Percentiles rank a stretch among this genome's conserved stretches.
Evolutionary conservation across 1,140 invertebrate species (phyloP).

Genomic region (Rhizoglyphus robini): DNA sequence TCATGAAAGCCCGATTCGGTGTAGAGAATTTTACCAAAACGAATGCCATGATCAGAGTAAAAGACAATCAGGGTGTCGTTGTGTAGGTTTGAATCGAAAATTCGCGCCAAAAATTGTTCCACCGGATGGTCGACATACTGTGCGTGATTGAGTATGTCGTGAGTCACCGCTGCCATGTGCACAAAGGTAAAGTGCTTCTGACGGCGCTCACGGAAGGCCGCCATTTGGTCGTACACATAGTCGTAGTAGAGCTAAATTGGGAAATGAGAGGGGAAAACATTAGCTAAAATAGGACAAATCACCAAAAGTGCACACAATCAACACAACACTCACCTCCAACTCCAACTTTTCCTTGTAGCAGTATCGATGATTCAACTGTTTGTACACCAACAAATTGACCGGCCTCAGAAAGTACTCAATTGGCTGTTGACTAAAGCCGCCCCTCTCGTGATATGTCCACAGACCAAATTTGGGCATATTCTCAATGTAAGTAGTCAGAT

Average conservation of each 20-base stretch:
- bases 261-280: conserved; percentile 10
- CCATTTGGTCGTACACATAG: conserved; percentile 26
- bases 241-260: conserved; percentile 23
- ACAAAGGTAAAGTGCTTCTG: conserved; percentile 24
- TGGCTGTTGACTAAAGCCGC: background rate
- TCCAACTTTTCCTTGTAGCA: too few species aligned
- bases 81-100: conserved; percentile 30
- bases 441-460: background rate
- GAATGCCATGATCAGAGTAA: conserved; percentile 80
- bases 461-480: background rate
- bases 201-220: conserved; percentile 21
- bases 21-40: conserved; percentile 64
- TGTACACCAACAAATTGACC: too few species aligned
- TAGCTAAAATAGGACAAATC: background rate
- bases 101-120: conserved; percentile 28
- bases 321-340: background rate
- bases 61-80: conserved; percentile 53
- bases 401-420: background rate
- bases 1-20: conserved; percentile 74
- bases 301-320: background rate
- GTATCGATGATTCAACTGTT: too few species aligned
- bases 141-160: conserved; percentile 33
- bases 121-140: conserved; percentile 31
- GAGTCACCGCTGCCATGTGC: conserved; percentile 30
- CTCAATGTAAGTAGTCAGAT: background rate